Base-by-base conservation (phyloP, 2,888 invertebrate species). In the Bruchidius siliquastri region DNA sequence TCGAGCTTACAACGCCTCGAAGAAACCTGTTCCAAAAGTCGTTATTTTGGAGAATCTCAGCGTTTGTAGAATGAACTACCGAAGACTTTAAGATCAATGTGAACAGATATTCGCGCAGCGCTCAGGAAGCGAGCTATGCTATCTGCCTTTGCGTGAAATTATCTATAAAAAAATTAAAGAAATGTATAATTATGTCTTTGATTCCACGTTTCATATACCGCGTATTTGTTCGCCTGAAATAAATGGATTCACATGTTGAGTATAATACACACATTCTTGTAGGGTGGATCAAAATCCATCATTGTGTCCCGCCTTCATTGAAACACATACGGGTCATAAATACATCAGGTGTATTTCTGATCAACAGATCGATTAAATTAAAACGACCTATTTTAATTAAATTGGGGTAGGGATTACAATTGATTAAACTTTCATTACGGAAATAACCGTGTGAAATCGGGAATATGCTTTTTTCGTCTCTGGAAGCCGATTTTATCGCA, bases 391-490 rank as follows among this genome's bases (percentile, higher is more conserved):
- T 22, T 22, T 66, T 49, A 69, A 72, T 72, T 72, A 69, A 22
- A 32, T 72, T 18, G 22, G 21, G 71, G 71, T 21, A 22, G 32
- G 68, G 32, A 72, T 69, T 72, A 72, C 32, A 68, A 22, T 70
- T 72, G 66, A 72, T 70, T 72, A 72, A 72, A 72, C 69, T 72
- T 72, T 70, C 21, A 72, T 72, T 67, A 70, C 67, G 67, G 66
- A 67, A 72, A 72, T 72, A 67, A 70, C 72, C 71, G 72, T 30
- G 70, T 26, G 67, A 72, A 72, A 70, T 70, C 67, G 20, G 22
- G 20, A 67, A 72, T 70, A 3, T 49, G 49, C 49, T 49, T 49
- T 49, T 26, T 49, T 49, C 0, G 6, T 8, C 3, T 49, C 49
- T 49, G 49, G 13, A 49, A 49, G 49, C 49, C 6, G 18, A 49